These are phyloP conservation scores for Platorchestia sp. DNA, from an alignment of 1,140 invertebrate species.

Conservation along the genomic window DNA sequence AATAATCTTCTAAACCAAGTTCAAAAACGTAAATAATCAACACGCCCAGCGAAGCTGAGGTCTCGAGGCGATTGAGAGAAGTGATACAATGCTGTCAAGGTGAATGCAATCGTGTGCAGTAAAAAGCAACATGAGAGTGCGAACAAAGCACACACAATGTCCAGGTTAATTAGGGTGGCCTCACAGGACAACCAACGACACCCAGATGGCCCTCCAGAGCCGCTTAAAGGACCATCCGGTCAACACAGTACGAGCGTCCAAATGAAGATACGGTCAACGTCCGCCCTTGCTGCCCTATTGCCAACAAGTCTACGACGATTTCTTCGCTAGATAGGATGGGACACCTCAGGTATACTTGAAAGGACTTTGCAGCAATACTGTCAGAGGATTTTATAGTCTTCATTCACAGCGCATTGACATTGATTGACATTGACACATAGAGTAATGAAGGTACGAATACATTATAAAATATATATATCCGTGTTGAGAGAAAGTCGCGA, in stretches of 20 bases:
- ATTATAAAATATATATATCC: too few species aligned
- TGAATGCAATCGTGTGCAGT: background rate
- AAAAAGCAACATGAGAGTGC: background rate
- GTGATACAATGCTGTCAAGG: background rate
- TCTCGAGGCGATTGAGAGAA: background rate
- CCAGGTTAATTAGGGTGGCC: constrained; percentile 45
- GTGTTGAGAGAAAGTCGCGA: background rate
- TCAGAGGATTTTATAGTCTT: background rate
- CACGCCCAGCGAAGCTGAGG: background rate
- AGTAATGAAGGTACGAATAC: background rate
- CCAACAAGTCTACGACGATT: background rate
- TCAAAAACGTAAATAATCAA: background rate
- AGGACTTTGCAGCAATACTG: background rate
- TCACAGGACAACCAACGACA: constrained; percentile 19
- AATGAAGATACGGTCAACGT: constrained; percentile 11
- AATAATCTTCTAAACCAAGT: background rate
- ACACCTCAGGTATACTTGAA: background rate
- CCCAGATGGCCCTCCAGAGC: background rate
- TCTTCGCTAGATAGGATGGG: background rate
- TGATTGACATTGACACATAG: background rate
- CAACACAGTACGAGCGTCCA: background rate
- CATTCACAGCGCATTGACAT: background rate
- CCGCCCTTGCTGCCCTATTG: background rate
- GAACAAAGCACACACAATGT: background rate
- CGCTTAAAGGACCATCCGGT: constrained; percentile 23